Conservation (phyloP, 2,888 invertebrate species). For the Himalopsyche tibetana region DNA sequence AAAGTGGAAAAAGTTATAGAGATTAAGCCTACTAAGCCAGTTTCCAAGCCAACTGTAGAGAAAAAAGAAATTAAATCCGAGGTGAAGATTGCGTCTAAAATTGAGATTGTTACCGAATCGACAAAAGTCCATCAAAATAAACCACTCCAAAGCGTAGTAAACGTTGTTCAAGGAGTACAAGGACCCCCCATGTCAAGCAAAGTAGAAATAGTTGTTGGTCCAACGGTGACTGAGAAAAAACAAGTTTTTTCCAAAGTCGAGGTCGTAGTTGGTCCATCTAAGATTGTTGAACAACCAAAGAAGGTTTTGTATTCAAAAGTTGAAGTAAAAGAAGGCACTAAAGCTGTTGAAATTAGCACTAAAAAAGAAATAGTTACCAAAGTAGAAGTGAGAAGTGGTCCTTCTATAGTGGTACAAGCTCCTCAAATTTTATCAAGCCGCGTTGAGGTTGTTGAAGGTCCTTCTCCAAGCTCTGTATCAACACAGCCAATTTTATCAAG, state of each 20-base stretch:
- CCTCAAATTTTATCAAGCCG: slow-evolving; percentile 68
- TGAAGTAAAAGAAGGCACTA: slow-evolving; percentile 73
- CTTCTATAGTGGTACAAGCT: slow-evolving; percentile 65
- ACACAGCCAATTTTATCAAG: slow-evolving; percentile 74
- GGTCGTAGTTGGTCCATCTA: slow-evolving; percentile 77
- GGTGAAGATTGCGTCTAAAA: slow-evolving; percentile 57
- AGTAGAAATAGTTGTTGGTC: slow-evolving; percentile 70
- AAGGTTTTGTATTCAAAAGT: slow-evolving; percentile 71
- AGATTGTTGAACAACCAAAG: slow-evolving; percentile 71
- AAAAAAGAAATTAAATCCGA: slow-evolving; percentile 75
- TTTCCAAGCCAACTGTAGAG: slow-evolving; percentile 69
- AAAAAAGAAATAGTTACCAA: slow-evolving; percentile 69
- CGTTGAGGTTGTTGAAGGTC: slow-evolving; percentile 69
- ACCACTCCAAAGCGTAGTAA: slow-evolving; percentile 64
- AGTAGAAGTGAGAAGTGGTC: slow-evolving; percentile 69
- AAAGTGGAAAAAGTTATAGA: slow-evolving; percentile 66
- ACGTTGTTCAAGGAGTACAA: slow-evolving; percentile 66
- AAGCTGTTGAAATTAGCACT: slow-evolving; percentile 65
- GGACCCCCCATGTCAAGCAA: slow-evolving; percentile 72
- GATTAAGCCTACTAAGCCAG: slow-evolving; percentile 73
- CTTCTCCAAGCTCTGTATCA: slow-evolving; percentile 67
- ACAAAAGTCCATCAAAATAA: slow-evolving; percentile 67
- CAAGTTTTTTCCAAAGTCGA: slow-evolving; percentile 76
- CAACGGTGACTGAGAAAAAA: slow-evolving; percentile 72
- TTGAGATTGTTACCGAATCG: slow-evolving; percentile 67